Evolutionary conservation across 2,888 invertebrate species (phyloP), one percentile per base, ranked within the genome.

Genomic region (Perithous albicinctus): DNA sequence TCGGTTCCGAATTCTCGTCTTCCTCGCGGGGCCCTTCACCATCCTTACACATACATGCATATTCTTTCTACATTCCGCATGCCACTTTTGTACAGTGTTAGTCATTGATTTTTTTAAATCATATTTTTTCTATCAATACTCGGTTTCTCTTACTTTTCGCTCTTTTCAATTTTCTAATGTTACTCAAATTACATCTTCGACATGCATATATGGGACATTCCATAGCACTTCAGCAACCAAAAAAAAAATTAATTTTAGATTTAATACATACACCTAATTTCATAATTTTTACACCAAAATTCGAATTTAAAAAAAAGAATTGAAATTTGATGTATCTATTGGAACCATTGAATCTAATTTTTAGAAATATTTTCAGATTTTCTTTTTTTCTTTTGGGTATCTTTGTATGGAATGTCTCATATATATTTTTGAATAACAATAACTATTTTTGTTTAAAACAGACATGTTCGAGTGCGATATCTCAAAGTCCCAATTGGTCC

Each of bases 1-100:
- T 88, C 86, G 90, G 88, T 86, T 88, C 89, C 67, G 88, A 87
- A 85, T 89, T 89, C 84, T 91, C 94, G 88, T 94, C 94, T 85
- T 94, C 94, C 64, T 94, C 94, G 82, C 93, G 94, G 85, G 89
- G 89, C 86, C 92, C 93, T 86, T 92, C 92, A 90, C 89, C 91
- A 87, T 91, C 91, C 92, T 92, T 92, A 91, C 87, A 91, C 90
- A 91, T 86, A 92, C 91, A 92, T 92, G 92, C 92, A 91, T 89
- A 90, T 82, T 69, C 67, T 82, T 89, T 86, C 90, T 91, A 91
- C 91, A 90, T 91, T 90, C 88, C 87, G 88, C 90, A 89, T 91
- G 90, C 90, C 86, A 83, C 76, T 85, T 54, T 54, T 74, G 74
- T 83, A 84, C 80, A 81, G 86, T 80, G 84, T 85, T 74, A 35